Conservation (phyloP, 37 sponge, comb jelly and placozoan species). For the Beroe ovata region DNA sequence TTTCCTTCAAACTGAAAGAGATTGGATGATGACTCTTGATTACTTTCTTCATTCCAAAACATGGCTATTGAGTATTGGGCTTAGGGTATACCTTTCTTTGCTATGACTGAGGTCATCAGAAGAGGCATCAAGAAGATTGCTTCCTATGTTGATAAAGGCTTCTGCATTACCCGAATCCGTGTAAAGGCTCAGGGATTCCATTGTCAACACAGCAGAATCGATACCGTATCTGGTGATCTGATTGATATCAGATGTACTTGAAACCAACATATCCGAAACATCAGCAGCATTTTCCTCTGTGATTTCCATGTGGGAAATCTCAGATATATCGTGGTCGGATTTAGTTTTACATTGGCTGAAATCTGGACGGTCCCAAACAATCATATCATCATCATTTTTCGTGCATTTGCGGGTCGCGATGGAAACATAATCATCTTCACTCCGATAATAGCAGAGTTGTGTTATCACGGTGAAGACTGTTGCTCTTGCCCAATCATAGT, state of each 20-base stretch:
- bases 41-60: no score
- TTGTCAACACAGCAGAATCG: not conserved
- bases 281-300: slow-evolving; percentile 27
- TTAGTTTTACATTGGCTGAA: not conserved
- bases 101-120: not conserved
- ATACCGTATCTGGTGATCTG: slow-evolving; percentile 1
- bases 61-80: no score
- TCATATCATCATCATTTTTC: no score
- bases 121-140: slow-evolving; percentile 10
- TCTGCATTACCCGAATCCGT: not conserved
- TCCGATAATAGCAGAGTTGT: not conserved
- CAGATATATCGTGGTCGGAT: not conserved
- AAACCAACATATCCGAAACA: not conserved
- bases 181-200: not conserved
- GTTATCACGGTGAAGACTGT: not conserved
- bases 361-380: not conserved
- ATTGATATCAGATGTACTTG: not conserved
- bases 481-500: not conserved
- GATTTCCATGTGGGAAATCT: not conserved
- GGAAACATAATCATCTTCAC: not conserved
- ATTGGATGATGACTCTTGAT: no score
- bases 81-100: slow-evolving; percentile 40
- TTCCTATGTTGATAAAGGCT: not conserved
- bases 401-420: no score
- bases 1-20: slow-evolving; percentile 7